Conservation (phyloP, 2,113 vertebrate species). For the Picathartes gymnocephalus region DNA sequence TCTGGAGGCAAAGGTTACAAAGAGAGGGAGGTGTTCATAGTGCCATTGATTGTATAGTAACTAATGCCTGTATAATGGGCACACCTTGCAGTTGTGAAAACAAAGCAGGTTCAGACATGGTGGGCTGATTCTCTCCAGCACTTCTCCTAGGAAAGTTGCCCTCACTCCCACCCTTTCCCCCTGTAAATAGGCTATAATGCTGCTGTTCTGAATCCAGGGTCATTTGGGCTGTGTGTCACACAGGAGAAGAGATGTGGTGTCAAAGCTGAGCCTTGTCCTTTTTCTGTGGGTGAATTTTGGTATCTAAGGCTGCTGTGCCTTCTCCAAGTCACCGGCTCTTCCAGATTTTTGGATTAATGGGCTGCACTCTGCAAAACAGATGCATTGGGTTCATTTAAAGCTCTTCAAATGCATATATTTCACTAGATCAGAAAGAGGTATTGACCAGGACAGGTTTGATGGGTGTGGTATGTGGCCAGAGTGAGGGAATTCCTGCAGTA, state of each 20-base stretch:
- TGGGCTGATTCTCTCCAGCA: background rate
- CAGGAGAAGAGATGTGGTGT: background rate
- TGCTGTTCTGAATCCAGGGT: background rate
- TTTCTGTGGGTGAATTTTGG: background rate
- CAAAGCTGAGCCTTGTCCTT: background rate
- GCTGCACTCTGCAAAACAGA: background rate
- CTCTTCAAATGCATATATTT: background rate
- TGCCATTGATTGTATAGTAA: background rate
- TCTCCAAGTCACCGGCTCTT: background rate
- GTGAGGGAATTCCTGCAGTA: background rate
- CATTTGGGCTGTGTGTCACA: background rate
- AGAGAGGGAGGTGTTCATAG: background rate
- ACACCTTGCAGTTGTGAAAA: background rate
- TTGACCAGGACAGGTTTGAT: background rate
- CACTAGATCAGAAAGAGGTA: background rate
- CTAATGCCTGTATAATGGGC: background rate
- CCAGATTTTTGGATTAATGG: background rate
- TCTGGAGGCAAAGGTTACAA: background rate
- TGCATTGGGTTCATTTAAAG: background rate
- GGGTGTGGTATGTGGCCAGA: background rate
- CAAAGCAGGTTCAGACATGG: background rate
- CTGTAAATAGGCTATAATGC: fast-evolving
- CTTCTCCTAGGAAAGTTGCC: background rate
- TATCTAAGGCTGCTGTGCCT: background rate
- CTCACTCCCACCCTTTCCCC: background rate